Evolutionary conservation across 2,113 vertebrate genomes (phyloP).

Genomic region (Enhydra lutris): DNA sequence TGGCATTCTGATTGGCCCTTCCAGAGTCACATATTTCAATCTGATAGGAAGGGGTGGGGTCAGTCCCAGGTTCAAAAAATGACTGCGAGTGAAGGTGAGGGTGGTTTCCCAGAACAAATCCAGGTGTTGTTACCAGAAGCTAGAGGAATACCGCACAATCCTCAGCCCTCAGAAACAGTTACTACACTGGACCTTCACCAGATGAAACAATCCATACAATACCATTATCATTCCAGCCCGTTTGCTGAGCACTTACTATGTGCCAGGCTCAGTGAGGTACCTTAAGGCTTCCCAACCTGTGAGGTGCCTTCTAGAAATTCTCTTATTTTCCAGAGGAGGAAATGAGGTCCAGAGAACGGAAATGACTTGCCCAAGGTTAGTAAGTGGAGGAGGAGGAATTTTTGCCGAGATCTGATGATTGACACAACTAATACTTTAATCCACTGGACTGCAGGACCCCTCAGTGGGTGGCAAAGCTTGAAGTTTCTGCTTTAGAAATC

Average conservation of each 20-base stretch:
- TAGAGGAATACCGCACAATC: not conserved
- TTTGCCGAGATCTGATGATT: not conserved
- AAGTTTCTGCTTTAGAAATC: not conserved
- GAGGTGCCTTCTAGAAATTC: slow-evolving; percentile 8
- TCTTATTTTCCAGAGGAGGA: not conserved
- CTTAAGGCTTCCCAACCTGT: not conserved
- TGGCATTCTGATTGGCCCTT: not conserved
- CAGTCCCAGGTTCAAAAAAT: not conserved
- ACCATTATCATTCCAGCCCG: not conserved
- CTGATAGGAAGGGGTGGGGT: not conserved
- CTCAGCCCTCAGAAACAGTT: not conserved
- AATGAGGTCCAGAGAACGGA: not conserved
- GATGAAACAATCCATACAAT: not conserved
- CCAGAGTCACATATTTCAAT: not conserved
- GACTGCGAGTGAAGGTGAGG: too few relatives aligned
- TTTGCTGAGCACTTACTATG: not conserved
- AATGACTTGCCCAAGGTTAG: not conserved
- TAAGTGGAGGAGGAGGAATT: not conserved
- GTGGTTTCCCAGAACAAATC: not conserved
- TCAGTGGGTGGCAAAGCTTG: not conserved
- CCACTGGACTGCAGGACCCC: not conserved
- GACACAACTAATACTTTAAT: not conserved
- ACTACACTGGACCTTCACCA: accelerated
- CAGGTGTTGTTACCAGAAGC: not conserved
- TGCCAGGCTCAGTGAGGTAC: not conserved